These are phyloP conservation scores for Sitta europaea DNA, from an alignment of 2,113 vertebrate species.

Conservation along the genomic window DNA sequence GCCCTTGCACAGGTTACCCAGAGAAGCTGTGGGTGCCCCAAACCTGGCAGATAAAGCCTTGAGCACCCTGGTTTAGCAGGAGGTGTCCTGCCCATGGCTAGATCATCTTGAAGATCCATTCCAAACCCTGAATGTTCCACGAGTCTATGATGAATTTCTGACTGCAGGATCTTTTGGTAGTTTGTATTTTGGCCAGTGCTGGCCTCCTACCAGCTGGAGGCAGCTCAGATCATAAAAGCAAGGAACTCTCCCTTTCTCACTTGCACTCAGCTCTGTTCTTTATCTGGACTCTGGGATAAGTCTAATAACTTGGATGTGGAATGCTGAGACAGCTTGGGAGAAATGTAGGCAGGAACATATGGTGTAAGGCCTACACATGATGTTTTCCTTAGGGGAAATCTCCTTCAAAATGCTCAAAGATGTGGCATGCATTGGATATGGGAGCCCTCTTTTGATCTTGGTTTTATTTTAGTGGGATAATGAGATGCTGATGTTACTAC, in stretches of 20 bases:
- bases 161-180: not conserved
- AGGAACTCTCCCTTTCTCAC: not conserved
- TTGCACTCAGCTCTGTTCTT: not conserved
- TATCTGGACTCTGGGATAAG: not conserved
- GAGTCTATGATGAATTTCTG: not conserved
- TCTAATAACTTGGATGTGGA: not conserved
- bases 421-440: not conserved
- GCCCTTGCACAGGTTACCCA: not conserved
- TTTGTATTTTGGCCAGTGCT: not conserved
- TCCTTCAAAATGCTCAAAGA: constrained; percentile 18
- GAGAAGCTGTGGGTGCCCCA: not conserved
- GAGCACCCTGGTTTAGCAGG: not conserved
- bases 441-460: constrained; percentile 31
- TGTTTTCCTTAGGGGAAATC: constrained; percentile 1
- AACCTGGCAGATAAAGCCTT: not conserved
- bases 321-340: not conserved
- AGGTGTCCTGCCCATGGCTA: not conserved
- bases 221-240: not conserved
- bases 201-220: not conserved
- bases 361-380: not conserved
- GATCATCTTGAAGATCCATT: not conserved
- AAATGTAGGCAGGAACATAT: not conserved
- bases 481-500: constrained; percentile 32
- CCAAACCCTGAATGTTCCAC: not conserved
- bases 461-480: constrained; percentile 30